Conservation (phyloP, 2,797 vertebrate species). For the Semaprochilodus insignis region DNA sequence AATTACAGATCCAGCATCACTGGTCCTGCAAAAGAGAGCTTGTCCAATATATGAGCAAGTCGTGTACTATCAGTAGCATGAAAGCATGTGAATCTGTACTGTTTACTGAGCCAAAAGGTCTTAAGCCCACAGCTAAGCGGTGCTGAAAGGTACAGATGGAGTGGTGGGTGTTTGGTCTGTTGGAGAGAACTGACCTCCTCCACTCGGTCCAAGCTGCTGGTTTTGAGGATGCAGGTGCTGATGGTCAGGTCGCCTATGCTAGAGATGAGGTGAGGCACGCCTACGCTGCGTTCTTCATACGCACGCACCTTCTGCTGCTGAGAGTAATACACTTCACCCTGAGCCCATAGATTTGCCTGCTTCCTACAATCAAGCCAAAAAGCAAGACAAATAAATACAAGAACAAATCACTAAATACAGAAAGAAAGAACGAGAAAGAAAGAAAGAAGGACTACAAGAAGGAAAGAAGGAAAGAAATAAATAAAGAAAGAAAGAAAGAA, state of each 20-base stretch:
- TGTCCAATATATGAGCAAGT: neutral
- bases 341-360: constrained; percentile 87
- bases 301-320: constrained; percentile 69
- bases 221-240: constrained; percentile 71
- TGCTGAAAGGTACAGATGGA: neutral
- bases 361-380: constrained; percentile 85
- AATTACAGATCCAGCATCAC: neutral
- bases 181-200: constrained; percentile 79
- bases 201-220: constrained; percentile 74
- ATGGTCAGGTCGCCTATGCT: constrained; percentile 87
- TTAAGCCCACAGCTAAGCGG: neutral
- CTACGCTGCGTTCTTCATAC: constrained; percentile 75
- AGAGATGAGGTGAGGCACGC: constrained; percentile 83
- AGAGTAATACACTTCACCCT: constrained; percentile 84
- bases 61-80: neutral
- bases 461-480: neutral
- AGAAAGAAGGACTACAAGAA: neutral
- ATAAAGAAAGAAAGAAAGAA: neutral
- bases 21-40: neutral
- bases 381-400: neutral
- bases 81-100: neutral
- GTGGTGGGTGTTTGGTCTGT: neutral
- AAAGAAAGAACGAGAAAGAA: neutral
- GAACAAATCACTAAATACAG: neutral
- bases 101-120: neutral